Evolutionary conservation across 2,113 vertebrate genomes (phyloP).

Genomic region (Rhagologus leucostigma): DNA sequence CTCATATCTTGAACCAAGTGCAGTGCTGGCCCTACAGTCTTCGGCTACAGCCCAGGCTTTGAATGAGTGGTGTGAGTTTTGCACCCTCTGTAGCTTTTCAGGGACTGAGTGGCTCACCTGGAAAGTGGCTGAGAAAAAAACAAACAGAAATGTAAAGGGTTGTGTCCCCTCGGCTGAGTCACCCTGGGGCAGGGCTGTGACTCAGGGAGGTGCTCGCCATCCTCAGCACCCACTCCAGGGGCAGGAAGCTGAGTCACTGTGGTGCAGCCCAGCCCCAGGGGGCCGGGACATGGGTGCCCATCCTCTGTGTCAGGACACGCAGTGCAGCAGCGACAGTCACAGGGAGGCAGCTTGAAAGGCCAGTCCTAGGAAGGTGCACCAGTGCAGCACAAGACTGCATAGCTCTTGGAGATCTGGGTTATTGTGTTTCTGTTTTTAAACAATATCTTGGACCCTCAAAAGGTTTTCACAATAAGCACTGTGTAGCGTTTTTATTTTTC

Average conservation of each 20-base stretch:
- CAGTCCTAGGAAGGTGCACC: neutral
- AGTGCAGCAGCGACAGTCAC: accelerated
- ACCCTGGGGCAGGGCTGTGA: neutral
- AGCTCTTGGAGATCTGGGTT: neutral
- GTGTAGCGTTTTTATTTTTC: neutral
- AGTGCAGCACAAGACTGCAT: neutral
- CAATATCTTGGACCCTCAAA: neutral
- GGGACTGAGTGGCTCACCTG: neutral
- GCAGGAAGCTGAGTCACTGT: neutral
- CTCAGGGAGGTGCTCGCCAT: accelerated
- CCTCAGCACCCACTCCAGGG: neutral
- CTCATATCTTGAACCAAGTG: neutral
- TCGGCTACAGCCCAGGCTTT: neutral
- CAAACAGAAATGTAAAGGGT: neutral
- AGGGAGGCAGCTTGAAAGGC: neutral
- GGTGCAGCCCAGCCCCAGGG: neutral
- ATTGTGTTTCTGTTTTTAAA: neutral
- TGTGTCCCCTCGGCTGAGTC: neutral
- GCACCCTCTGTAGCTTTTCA: neutral
- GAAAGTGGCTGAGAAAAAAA: neutral
- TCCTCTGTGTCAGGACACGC: accelerated
- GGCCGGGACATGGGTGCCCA: neutral
- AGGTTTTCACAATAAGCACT: neutral
- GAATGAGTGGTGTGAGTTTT: neutral
- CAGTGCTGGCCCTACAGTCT: neutral